Evolutionary conservation across 2,797 vertebrate genomes (phyloP), one percentile per base, ranked within the genome.

Genomic region (Crenichthys baileyi): DNA sequence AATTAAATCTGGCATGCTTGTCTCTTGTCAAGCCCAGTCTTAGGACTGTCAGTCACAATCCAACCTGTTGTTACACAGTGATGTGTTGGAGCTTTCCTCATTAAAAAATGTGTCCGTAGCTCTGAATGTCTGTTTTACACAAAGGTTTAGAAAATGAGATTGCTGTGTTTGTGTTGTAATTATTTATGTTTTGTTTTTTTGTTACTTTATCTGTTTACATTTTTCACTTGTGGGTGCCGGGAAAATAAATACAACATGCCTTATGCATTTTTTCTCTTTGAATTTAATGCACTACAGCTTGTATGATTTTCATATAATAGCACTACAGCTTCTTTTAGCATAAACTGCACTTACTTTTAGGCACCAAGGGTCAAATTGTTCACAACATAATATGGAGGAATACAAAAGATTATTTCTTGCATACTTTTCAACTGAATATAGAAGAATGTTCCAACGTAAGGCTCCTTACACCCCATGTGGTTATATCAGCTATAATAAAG

Each of bases 221-320:
- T 91, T 93, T 93, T 90, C 91, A 93, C 88, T 81, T 79, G 78
- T 92, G 75, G 83, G 79, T 88, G 88, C 88, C 89, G 90, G 90
- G 87, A 80, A 92, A 94, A 93, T 93, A 93, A 95, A 94, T 86
- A 91, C 88, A 87, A 90, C 85, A 94, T 93, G 93, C 93, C 94
- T 95, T 94, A 93, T 58, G 78, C 16, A 46, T 75, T 36, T 63
- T 86, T 76, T 86, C 76, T 6, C 22, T 56, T 86, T 83, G 31
- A 75, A 61, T 44, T 51, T 13, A 39, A 26, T 75, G 72, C 6
- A n/a, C 13, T n/a, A 13, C 8, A 50, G 16, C 26, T 24, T 51
- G n/a, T 11, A 9, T 41, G 24, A 41, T 72, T 44, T 68, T 68
- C 65, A 68, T 1, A 68, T n/a, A 46, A 70, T 70, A 0, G n/a